Base-by-base conservation (phyloP, 2,113 vertebrate genomes). In the Pan paniscus region DNA sequence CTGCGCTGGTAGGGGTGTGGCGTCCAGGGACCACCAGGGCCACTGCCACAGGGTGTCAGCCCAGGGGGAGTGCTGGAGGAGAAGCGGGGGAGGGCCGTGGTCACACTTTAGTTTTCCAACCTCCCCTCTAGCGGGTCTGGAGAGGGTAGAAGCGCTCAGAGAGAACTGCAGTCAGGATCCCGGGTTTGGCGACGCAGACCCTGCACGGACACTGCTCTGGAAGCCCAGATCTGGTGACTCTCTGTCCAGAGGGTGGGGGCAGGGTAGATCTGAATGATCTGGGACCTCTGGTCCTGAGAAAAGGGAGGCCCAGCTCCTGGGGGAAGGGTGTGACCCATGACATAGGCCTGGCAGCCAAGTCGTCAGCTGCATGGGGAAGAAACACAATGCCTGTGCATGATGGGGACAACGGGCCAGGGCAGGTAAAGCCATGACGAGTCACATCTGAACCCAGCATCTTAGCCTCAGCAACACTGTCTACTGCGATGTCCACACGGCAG, bases 281-380 rank as follows among this genome's bases (percentile, higher is more conserved):
- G n/a, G 55, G 50, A 25, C 67, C 20, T 20, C 61, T 2, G 6
- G 75, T 5, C 67, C 76, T 75, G 32, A 23, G 22, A 20, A 52
- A n/a, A 14, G 20, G n/a, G 30, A 55, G 23, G 13, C 16, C 80
- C n/a, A 59, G 32, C 25, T 46, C 0, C 5, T 30, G 57, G 22
- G n/a, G 30, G 10, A 17, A 48, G 40, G 61, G 32, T 22, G 13
- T 12, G 38, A 48, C 4, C 0, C 25, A 22, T 32, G 64, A 30
- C 73, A 0, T 1, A 55, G 43, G n/a, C 18, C 50, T 27, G 78
- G 67, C 18, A 12, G 4, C 32, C 0, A 0, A 0, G 7, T 25
- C 5, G 5, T 30, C 27, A 17, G 86, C 35, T 35, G 23, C 35
- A 8, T 4, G 46, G 13, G 32, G 22, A 16, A 2, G 8, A 23